Evolutionary conservation across 2,888 invertebrate genomes (phyloP).

Genomic region (Junonia oenone): DNA sequence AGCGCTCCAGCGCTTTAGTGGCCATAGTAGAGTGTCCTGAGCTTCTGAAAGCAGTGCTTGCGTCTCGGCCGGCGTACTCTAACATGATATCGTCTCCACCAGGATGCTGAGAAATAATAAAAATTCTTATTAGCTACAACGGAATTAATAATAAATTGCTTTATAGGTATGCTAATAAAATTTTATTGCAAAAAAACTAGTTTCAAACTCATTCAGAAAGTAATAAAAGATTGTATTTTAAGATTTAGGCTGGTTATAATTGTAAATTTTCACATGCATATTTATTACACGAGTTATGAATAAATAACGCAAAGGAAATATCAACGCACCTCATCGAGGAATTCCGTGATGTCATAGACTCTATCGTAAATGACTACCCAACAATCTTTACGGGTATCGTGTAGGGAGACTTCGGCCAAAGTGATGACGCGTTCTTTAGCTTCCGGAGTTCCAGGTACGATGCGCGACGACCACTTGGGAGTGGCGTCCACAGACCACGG

Average conservation of each 20-base stretch:
- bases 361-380: conserved; percentile 94
- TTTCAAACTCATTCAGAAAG: not conserved
- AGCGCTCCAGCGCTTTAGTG: conserved; percentile 82
- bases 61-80: conserved; percentile 92
- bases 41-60: conserved; percentile 89
- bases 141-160: no score
- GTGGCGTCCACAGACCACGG: conserved; percentile 59
- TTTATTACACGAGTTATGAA: not conserved
- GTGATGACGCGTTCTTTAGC: conserved; percentile 75
- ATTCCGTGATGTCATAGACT: conserved; percentile 89
- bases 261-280: no score
- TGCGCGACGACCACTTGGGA: conserved; percentile 43
- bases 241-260: not conserved
- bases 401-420: conserved; percentile 87
- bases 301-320: not conserved
- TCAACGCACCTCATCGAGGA: conserved; percentile 82
- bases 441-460: conserved; percentile 52
- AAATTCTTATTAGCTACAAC: not conserved
- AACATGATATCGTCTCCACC: conserved; percentile 90
- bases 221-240: not conserved
- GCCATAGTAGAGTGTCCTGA: conserved; percentile 87
- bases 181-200: not conserved
- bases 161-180: not conserved
- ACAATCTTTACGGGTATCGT: conserved; percentile 86
- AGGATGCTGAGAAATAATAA: conserved; percentile 82